Evolutionary conservation across 2,797 vertebrate genomes (phyloP), one percentile per base, ranked within the genome.

Genomic region (Schizothorax lantsangensis): DNA sequence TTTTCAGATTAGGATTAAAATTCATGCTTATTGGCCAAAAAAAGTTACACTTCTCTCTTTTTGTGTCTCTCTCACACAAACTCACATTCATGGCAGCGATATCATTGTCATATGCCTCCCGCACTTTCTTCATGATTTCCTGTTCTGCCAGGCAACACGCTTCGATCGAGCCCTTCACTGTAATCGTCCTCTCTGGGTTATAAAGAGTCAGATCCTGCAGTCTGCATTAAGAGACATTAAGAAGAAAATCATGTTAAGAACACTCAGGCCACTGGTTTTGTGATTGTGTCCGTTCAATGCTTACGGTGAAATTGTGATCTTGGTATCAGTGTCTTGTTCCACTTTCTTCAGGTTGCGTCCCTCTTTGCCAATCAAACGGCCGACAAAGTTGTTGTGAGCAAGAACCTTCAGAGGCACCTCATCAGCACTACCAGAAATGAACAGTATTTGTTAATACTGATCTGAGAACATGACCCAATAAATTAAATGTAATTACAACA

Each of bases 231-330:
- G 40, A 80, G 38, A 26, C 19, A 57, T 78, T 78, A 4, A 80
- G n/a, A 45, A 43, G 3, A 45, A 59, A 59, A 59, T 6, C 15
- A 6, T 38, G 62, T 64, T 64, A 64, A 64, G 23, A n/a, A 26
- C 8, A 15, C 38, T 6, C 15, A 21, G 15, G 43, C 15, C 38
- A 33, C 62, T 2, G 40, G 40, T 30, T 40, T 43, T n/a, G 38
- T 3, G 52, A 43, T 33, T 1, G 4, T n/a, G 19, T 83, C 43
- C 57, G 26, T 26, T 45, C 21, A 54, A 2, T 15, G 88, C 97
- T 97, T 94, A 99, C 97, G 97, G 97, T 0, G 97, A 98, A 92
- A 99, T 99, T 92, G 98, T 99, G 94, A 99, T 98, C 91, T 99
- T 99, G 2, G 97, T 98, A 92, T 98, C 97, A 0, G 97, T 99